A percentile compares a stretch with the other conserved stretches of the same genome.
Evolutionary conservation across 2,113 vertebrate species (phyloP).

Genomic region (Marmota flaviventris): DNA sequence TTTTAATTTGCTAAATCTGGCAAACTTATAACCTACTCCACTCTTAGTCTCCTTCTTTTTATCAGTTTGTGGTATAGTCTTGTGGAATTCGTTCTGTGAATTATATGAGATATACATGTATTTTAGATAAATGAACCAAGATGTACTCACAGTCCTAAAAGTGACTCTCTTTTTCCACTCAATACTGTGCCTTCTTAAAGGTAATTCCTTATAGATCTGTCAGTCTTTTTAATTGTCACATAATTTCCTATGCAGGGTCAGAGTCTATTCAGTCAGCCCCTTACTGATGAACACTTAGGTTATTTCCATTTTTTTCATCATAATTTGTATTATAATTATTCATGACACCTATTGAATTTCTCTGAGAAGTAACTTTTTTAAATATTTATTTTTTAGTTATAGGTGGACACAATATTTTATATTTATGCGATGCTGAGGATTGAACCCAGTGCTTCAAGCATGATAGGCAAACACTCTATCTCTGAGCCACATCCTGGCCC

Average conservation of each 20-base stretch:
- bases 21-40: background rate
- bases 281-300: background rate
- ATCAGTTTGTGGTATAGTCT: background rate
- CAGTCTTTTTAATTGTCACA: background rate
- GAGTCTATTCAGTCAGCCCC: background rate
- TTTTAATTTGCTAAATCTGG: background rate
- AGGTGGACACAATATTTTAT: too few relatives aligned
- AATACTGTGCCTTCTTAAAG: background rate
- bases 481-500: too few relatives aligned
- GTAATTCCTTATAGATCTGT: background rate
- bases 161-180: background rate
- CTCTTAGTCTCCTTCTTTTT: background rate
- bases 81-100: background rate
- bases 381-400: too few relatives aligned
- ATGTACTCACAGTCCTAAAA: background rate
- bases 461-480: too few relatives aligned
- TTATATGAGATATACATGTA: background rate
- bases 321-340: background rate
- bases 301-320: background rate
- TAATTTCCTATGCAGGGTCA: background rate
- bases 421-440: too few relatives aligned
- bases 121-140: background rate
- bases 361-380: background rate
- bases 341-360: background rate
- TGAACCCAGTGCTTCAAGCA: too few relatives aligned